These are phyloP conservation scores for Meteorus colon DNA, from an alignment of 2,888 invertebrate species.

Conservation along the genomic window DNA sequence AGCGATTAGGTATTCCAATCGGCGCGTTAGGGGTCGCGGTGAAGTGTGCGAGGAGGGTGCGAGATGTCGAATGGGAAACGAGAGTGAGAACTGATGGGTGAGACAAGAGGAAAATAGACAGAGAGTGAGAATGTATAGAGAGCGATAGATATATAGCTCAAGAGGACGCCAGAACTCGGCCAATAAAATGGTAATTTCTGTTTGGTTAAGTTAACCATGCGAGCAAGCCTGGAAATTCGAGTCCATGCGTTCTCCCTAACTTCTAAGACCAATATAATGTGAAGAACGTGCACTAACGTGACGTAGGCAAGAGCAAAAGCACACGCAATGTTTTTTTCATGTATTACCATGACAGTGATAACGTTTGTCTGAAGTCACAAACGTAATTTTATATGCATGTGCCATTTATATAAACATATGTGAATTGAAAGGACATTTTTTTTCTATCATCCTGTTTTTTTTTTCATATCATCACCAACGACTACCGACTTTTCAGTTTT, in stretches of 20 bases:
- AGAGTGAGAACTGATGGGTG: slow-evolving; percentile 35
- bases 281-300: slow-evolving; percentile 24
- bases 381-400: slow-evolving; percentile 24
- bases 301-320: neutral
- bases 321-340: slow-evolving; percentile 35
- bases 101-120: slow-evolving; percentile 22
- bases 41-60: slow-evolving; percentile 27
- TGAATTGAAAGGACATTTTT: slow-evolving; percentile 27
- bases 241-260: slow-evolving; percentile 70
- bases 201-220: slow-evolving; percentile 80
- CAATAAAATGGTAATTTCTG: slow-evolving; percentile 84
- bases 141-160: slow-evolving; percentile 33
- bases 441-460: slow-evolving; percentile 3
- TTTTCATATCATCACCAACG: neutral
- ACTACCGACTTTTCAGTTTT: no score
- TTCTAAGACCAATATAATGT: slow-evolving; percentile 70
- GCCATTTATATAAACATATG: slow-evolving; percentile 27
- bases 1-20: slow-evolving; percentile 72
- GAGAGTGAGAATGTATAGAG: neutral
- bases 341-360: slow-evolving; percentile 63
- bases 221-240: slow-evolving; percentile 71
- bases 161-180: slow-evolving; percentile 68
- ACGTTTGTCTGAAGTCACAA: slow-evolving; percentile 50
- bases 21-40: slow-evolving; percentile 55
- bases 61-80: slow-evolving; percentile 47